Percentiles rank a stretch among this genome's conserved stretches.
These are phyloP conservation scores for Motacilla tschutschensis DNA, from an alignment of 2,113 vertebrate species.

Conservation along the genomic window DNA sequence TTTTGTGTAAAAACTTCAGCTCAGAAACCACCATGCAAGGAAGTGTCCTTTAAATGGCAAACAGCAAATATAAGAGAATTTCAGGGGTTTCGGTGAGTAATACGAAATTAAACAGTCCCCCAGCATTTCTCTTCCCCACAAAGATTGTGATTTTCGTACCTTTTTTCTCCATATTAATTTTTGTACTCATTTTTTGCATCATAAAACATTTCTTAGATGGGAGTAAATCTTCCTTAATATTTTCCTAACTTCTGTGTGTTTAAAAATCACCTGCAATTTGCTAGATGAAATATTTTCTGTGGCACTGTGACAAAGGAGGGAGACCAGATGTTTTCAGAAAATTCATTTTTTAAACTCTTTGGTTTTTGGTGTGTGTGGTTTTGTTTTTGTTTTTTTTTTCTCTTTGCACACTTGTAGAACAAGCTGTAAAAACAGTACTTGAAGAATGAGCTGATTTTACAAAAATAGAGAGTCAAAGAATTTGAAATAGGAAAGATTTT, in stretches of 20 bases:
- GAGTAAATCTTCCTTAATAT: neutral
- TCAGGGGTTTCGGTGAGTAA: neutral
- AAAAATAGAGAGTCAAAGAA: slow-evolving; percentile 1
- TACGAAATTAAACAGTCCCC: neutral
- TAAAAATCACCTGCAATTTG: slow-evolving; percentile 42
- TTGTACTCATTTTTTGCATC: slow-evolving; percentile 12
- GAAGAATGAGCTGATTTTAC: slow-evolving; percentile 40
- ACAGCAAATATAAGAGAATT: neutral
- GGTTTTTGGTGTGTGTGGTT: neutral
- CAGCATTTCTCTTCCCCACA: neutral
- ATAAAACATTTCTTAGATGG: neutral
- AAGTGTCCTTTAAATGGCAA: neutral
- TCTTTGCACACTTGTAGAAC: slow-evolving; percentile 36
- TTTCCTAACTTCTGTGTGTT: neutral
- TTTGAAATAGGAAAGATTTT: slow-evolving; percentile 36
- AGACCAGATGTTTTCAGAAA: slow-evolving; percentile 28
- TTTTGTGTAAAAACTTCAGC: neutral
- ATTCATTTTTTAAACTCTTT: slow-evolving; percentile 20
- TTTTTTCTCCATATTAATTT: neutral
- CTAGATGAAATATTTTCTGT: slow-evolving; percentile 44
- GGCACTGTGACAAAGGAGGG: slow-evolving; percentile 31
- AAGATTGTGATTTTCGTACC: neutral
- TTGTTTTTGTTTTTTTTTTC: neutral
- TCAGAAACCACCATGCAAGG: neutral
- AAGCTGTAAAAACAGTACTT: slow-evolving; percentile 58